phyloP scores from a whole-genome alignment of 2,888 invertebrate species.

The Oscheius sp. region DNA sequence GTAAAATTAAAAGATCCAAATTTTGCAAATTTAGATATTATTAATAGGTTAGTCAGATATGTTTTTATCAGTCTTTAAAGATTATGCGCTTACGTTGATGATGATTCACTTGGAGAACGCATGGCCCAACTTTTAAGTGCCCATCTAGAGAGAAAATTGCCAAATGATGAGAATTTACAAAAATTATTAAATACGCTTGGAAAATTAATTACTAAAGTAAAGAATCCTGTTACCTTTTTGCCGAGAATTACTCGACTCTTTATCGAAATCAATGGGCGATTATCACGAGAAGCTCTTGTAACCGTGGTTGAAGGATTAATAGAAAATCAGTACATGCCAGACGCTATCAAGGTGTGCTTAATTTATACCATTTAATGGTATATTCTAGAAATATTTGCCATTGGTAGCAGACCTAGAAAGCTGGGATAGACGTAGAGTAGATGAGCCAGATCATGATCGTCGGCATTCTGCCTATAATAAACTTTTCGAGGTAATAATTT shows the following conservation, averaged over 20 bases:
- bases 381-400: background rate
- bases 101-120: slow-evolving; percentile 47
- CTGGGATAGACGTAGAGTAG: slow-evolving; percentile 86
- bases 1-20: slow-evolving; percentile 30
- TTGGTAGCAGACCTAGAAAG: slow-evolving; percentile 79
- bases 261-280: slow-evolving; percentile 45
- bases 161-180: slow-evolving; percentile 44
- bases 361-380: background rate
- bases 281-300: slow-evolving; percentile 52
- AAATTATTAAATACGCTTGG: slow-evolving; percentile 52
- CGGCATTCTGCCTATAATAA: slow-evolving; percentile 80
- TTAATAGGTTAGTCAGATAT: slow-evolving; percentile 40
- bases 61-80: slow-evolving; percentile 31
- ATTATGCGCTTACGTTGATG: slow-evolving; percentile 50
- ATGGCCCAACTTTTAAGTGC: slow-evolving; percentile 53
- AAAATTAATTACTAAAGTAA: slow-evolving; percentile 40
- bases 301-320: slow-evolving; percentile 41
- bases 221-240: slow-evolving; percentile 33
- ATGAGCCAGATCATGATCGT: slow-evolving; percentile 88
- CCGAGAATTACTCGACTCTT: slow-evolving; percentile 48
- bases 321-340: background rate
- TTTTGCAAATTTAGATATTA: slow-evolving; percentile 38
- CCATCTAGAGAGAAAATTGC: slow-evolving; percentile 43
- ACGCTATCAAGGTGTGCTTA: background rate
- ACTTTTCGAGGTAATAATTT: slow-evolving; percentile 74